Conservation (phyloP, 2,797 vertebrate species). For the Hemitrygon akajei region DNA sequence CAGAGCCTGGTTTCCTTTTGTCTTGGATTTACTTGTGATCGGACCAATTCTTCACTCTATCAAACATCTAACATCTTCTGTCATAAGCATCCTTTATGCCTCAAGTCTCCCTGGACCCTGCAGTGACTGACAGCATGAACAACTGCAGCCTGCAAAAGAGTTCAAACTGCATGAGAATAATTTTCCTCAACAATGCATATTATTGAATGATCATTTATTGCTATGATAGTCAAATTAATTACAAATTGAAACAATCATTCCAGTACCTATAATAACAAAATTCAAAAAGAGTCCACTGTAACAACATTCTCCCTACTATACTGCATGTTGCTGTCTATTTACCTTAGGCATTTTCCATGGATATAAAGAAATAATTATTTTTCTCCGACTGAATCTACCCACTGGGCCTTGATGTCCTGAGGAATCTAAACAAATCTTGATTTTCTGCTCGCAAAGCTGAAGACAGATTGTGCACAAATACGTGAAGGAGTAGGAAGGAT, state of each 20-base stretch:
- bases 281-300: neutral
- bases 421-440: neutral
- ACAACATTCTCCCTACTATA: neutral
- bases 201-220: neutral
- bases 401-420: neutral
- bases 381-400: neutral
- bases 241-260: neutral
- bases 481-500: neutral
- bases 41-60: too few species aligned
- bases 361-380: neutral
- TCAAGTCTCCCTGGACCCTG: too few species aligned
- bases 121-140: neutral
- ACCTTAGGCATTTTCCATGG: neutral
- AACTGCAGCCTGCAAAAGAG: neutral
- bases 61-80: too few species aligned
- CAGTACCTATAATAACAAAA: neutral
- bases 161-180: neutral
- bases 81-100: too few species aligned
- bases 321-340: neutral
- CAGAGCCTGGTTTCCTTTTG: too few species aligned
- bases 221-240: neutral
- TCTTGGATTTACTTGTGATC: too few species aligned
- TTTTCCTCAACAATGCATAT: neutral
- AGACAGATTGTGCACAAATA: neutral
- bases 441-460: neutral